Conservation (phyloP, 1,140 invertebrate species). For the Psilanteris sp. region DNA sequence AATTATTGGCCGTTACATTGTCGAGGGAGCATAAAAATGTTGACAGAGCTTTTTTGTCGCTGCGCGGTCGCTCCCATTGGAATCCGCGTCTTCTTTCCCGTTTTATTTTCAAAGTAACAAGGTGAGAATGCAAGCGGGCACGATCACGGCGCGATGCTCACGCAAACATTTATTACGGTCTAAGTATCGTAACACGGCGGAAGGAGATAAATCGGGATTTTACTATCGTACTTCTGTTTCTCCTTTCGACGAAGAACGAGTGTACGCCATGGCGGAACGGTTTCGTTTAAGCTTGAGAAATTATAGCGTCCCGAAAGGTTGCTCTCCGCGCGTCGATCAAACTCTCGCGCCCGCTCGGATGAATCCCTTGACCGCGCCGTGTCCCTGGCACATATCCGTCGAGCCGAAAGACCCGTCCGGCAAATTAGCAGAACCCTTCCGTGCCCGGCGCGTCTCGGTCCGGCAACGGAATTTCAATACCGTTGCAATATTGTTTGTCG, state of each 20-base stretch:
- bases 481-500: no score
- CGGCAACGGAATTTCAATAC: no score
- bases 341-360: no score
- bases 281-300: slow-evolving; percentile 63
- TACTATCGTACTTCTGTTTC: slow-evolving; percentile 61
- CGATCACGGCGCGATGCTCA: slow-evolving; percentile 48
- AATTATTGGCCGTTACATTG: slow-evolving; percentile 35
- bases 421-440: no score
- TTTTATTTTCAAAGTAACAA: slow-evolving; percentile 44
- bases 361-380: no score
- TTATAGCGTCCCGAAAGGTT: slow-evolving; percentile 50
- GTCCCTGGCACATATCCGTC: no score
- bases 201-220: slow-evolving; percentile 64
- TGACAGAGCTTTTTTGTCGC: slow-evolving; percentile 27
- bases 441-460: no score
- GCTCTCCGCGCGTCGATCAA: slow-evolving; percentile 22
- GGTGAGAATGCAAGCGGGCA: slow-evolving; percentile 51
- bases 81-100: slow-evolving; percentile 9
- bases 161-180: slow-evolving; percentile 65
- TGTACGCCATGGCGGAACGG: slow-evolving; percentile 51
- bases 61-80: slow-evolving; percentile 4
- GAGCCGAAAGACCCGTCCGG: no score
- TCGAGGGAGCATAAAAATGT: slow-evolving; percentile 29
- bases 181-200: slow-evolving; percentile 61
- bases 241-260: slow-evolving; percentile 58